Conservation (phyloP, 2,797 vertebrate species). For the Glyptemys insculpta region DNA sequence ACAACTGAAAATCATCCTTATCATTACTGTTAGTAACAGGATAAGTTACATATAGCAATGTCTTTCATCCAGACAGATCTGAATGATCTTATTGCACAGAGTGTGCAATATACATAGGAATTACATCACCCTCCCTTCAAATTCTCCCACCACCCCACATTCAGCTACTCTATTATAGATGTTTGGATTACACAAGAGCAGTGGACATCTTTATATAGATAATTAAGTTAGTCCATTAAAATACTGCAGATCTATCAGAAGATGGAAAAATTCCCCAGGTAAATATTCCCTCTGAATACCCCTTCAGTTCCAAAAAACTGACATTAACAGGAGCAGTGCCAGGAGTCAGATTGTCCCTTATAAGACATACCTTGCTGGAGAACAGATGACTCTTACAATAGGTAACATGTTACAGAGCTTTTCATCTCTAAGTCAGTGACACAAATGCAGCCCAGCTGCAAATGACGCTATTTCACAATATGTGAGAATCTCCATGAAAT, state of each 20-base stretch:
- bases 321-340: neutral
- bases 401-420: neutral
- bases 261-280: neutral
- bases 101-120: neutral
- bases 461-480: neutral
- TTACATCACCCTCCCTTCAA: neutral
- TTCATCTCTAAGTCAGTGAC: neutral
- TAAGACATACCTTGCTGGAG: neutral
- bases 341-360: neutral
- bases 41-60: neutral
- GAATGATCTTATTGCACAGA: neutral
- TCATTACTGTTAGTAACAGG: neutral
- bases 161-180: neutral
- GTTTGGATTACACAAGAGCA: neutral
- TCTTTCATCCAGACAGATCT: neutral
- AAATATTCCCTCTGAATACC: neutral
- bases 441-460: neutral
- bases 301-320: neutral
- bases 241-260: neutral
- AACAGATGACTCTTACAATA: neutral
- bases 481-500: neutral
- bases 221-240: neutral
- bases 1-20: neutral
- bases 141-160: neutral
- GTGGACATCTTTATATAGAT: slow-evolving; percentile 15